Evolutionary conservation across 2,797 vertebrate genomes (phyloP), one percentile per base, ranked within the genome.

Genomic region (Babyrousa celebensis): DNA sequence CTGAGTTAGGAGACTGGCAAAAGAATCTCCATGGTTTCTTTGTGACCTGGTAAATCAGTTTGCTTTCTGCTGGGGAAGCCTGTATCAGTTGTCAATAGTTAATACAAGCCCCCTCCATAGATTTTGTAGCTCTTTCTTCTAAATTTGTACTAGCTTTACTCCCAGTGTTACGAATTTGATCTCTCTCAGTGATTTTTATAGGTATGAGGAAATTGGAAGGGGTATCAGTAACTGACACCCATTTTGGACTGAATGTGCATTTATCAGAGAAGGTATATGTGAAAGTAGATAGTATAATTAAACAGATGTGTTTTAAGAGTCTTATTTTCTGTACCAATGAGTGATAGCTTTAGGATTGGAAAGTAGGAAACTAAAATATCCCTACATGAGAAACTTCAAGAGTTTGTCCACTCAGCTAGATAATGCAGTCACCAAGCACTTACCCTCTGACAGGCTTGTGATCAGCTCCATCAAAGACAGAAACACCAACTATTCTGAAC

Each of bases 261-360:
- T 84, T 80, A 21, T 65, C 54, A 65, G 63, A 70, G 58, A 77
- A 82, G 43, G 18, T 52, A 9, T 68, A 58, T 89, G 7, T 79
- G 56, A 63, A 84, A 48, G 23, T 71, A 67, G 56, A 52, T 63
- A 40, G 40, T 2, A 3, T 36, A 62, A 77, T 89, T 89, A 90
- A 93, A 5, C 32, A 94, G 60, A 1, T 2, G 1, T 89, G 8
- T 95, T 96, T 95, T 85, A 97, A 90, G 21, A 18, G 80, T 0
- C 40, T 94, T 95, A 52, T 95, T 96, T 54, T 92, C 74, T 84
- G 52, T 65, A 78, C 14, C 48, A 95, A 21, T 63, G 93, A 74
- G 71, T 43, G 12, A 56, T 89, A 52, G 12, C 93, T 83, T 77
- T 17, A 91, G 68, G 40, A 75, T 65, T 95, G 25, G 11, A n/a